Percentiles rank a stretch among this genome's conserved stretches.
phyloP scores from a whole-genome alignment of 1,140 invertebrate genomes.

The Vanessa tameamea region DNA sequence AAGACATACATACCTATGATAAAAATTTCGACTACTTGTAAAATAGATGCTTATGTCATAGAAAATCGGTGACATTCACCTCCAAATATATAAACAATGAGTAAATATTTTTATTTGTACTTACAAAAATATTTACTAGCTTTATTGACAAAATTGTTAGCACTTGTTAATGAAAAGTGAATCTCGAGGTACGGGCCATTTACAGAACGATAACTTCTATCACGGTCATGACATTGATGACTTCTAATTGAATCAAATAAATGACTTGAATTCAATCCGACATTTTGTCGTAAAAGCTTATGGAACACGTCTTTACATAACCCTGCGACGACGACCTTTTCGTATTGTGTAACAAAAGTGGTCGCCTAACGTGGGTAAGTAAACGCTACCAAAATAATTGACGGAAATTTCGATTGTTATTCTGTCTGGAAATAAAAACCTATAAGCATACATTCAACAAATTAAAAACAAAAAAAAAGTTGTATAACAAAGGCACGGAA shows the following conservation, averaged over 20 bases:
- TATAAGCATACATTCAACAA: no score
- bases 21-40: constrained; percentile 45
- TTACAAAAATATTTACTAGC: constrained; percentile 9
- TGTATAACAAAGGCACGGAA: no score
- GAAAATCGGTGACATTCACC: constrained; percentile 11
- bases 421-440: no score
- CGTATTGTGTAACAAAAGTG: constrained; percentile 41
- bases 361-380: constrained; percentile 32
- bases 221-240: constrained; percentile 69
- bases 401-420: no score
- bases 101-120: no score
- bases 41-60: constrained; percentile 19
- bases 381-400: constrained; percentile 27
- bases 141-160: constrained; percentile 14
- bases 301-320: constrained; percentile 58
- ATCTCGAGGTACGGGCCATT: constrained; percentile 55
- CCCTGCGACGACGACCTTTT: constrained; percentile 54
- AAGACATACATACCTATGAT: neutral
- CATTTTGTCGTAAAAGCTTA: constrained; percentile 41
- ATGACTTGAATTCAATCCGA: constrained; percentile 42
- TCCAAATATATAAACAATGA: constrained; percentile 53
- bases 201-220: constrained; percentile 47
- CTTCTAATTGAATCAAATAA: constrained; percentile 46
- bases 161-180: constrained; percentile 51
- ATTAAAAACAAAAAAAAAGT: no score